Conservation (phyloP, 2,113 vertebrate species). For the Notothenia coriiceps region DNA sequence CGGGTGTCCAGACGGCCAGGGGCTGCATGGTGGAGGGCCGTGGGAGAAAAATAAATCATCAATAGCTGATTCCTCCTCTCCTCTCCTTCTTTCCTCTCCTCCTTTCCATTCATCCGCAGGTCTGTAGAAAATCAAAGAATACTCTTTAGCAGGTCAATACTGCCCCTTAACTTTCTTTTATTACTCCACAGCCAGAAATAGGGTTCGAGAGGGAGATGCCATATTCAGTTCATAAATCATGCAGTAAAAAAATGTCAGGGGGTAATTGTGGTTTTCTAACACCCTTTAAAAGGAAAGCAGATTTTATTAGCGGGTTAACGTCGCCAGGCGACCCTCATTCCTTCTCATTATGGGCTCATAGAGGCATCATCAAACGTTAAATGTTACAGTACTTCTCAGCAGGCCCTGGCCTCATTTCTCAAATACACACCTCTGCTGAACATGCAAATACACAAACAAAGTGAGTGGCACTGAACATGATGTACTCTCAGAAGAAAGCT, state of each 20-base stretch:
- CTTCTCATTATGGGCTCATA: slow-evolving; percentile 77
- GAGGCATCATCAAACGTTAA: slow-evolving; percentile 78
- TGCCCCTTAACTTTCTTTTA: slow-evolving; percentile 77
- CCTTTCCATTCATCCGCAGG: slow-evolving; percentile 32
- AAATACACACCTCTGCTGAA: slow-evolving; percentile 26
- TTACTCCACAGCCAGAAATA: slow-evolving; percentile 63
- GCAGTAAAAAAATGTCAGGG: slow-evolving; percentile 85
- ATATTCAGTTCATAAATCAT: slow-evolving; percentile 89
- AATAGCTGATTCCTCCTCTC: slow-evolving; percentile 44
- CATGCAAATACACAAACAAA: slow-evolving; percentile 16
- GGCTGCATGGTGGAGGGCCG: slow-evolving; percentile 51
- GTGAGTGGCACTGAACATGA: slow-evolving; percentile 39
- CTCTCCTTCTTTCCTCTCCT: slow-evolving; percentile 16
- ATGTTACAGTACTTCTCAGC: slow-evolving; percentile 52
- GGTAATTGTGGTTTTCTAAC: slow-evolving; percentile 86
- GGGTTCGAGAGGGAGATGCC: slow-evolving; percentile 73
- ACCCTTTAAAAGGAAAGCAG: slow-evolving; percentile 81
- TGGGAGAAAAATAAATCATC: slow-evolving; percentile 65
- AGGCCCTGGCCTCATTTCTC: slow-evolving; percentile 41
- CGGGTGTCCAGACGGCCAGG: slow-evolving; percentile 77
- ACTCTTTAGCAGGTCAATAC: slow-evolving; percentile 74
- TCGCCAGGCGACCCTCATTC: slow-evolving; percentile 71
- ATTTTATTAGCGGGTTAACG: slow-evolving; percentile 85
- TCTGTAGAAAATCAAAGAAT: slow-evolving; percentile 65
- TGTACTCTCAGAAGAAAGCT: not conserved